phyloP scores from a whole-genome alignment of 1,140 invertebrate species.

The Phortica variegata region DNA sequence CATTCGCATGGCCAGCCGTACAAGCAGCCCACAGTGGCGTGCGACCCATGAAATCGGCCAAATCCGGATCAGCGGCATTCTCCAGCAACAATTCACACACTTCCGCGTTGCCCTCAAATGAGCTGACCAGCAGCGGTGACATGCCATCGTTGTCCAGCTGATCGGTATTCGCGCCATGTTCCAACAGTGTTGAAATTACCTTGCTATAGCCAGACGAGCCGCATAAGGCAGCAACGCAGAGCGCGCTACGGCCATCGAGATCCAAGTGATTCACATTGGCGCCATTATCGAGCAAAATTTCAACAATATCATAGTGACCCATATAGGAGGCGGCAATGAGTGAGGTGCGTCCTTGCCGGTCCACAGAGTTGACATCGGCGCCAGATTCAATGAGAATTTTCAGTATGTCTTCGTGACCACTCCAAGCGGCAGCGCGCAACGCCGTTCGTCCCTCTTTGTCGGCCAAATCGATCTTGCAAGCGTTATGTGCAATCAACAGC shows the following conservation, averaged over 20 bases:
- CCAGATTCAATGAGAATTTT: constrained; percentile 68
- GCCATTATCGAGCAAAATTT: constrained; percentile 78
- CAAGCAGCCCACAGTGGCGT: constrained; percentile 82
- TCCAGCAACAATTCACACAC: constrained; percentile 83
- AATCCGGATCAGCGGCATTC: constrained; percentile 84
- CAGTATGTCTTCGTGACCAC: constrained; percentile 77
- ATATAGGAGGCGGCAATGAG: constrained; percentile 87
- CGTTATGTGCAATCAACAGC: constrained; percentile 70
- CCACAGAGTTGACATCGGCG: constrained; percentile 78
- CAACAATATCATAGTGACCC: constrained; percentile 91
- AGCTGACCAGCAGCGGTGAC: constrained; percentile 89
- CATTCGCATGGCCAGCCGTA: constrained; percentile 80
- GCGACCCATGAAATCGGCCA: constrained; percentile 74
- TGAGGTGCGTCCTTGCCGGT: constrained; percentile 84
- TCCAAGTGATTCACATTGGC: constrained; percentile 87
- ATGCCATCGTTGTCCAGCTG: constrained; percentile 90
- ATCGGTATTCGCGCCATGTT: constrained; percentile 83
- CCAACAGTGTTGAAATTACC: constrained; percentile 73
- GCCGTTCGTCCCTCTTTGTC: constrained; percentile 73
- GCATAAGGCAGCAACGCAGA: constrained; percentile 89
- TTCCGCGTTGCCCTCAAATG: constrained; percentile 81
- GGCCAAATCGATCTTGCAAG: constrained; percentile 75
- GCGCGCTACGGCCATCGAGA: constrained; percentile 86
- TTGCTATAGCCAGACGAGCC: constrained; percentile 80
- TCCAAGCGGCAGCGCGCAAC: constrained; percentile 82